A percentile compares a stretch with the other conserved stretches of the same genome.
These are phyloP conservation scores for Drosophila eugracilis DNA, from an alignment of 1,140 invertebrate genomes.

Conservation along the genomic window DNA sequence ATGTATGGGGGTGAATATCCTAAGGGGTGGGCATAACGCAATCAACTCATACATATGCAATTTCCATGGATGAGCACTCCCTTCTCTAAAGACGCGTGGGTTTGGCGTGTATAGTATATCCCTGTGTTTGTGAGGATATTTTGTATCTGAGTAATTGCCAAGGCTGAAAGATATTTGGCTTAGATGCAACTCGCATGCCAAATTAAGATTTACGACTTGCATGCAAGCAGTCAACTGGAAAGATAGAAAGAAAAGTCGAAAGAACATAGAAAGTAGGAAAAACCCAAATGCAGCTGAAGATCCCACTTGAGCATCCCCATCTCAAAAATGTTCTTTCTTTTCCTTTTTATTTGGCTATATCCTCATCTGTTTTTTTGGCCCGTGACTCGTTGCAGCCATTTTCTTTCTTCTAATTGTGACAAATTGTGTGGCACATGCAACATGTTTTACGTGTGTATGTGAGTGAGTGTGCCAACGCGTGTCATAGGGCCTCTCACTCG, in stretches of 20 bases:
- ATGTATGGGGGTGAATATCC: background rate
- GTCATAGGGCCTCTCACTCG: constrained; percentile 15
- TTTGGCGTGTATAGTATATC: background rate
- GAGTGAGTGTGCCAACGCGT: constrained; percentile 40
- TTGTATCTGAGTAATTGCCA: constrained; percentile 25
- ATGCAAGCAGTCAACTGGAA: constrained; percentile 36
- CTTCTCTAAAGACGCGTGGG: constrained; percentile 1
- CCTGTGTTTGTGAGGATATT: background rate
- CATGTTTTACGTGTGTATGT: constrained; percentile 11
- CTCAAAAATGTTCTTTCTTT: background rate
- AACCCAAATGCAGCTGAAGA: constrained; percentile 42
- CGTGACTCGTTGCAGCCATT: constrained; percentile 52
- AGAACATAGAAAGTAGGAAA: constrained; percentile 14
- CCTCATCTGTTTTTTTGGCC: constrained; percentile 21
- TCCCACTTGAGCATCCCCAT: constrained; percentile 13
- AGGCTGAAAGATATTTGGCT: constrained; percentile 26
- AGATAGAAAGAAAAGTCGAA: constrained; percentile 10
- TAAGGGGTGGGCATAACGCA: constrained; percentile 32
- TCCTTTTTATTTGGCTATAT: constrained; percentile 23
- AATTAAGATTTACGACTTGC: constrained; percentile 67
- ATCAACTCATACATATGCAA: constrained; percentile 53
- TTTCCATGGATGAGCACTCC: constrained; percentile 41
- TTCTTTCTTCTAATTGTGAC: constrained; percentile 63
- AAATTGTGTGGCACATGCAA: constrained; percentile 65
- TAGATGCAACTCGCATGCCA: constrained; percentile 44